Base-by-base conservation (phyloP, 2,888 invertebrate genomes). In the Leptinotarsa rubiginosa region DNA sequence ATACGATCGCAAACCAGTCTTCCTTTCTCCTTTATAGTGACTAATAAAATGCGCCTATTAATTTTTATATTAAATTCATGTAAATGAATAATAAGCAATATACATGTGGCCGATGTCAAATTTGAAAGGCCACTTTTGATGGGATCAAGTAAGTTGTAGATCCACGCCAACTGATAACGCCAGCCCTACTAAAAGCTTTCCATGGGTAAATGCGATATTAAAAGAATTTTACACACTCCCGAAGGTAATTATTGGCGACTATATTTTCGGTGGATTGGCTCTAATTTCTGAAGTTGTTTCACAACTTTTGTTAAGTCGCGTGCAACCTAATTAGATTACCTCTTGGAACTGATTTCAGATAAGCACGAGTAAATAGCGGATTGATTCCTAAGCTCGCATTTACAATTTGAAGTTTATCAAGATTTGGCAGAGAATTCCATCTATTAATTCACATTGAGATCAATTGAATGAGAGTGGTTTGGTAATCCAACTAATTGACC, bases 41-140 rank as follows among this genome's bases (percentile, higher is more conserved):
- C 74, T 72, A 72, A 75, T 70, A 72, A 70, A 75, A 80, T 74
- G 73, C 76, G 66, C 49, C 50, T 54, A 62, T 75, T 69, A 75
- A 69, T 72, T 76, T 76, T 75, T 76, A 70, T 77, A 78, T 76
- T 78, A 75, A 72, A 74, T 75, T 81, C 84, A 84, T 84, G 83
- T 84, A 85, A 85, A 86, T 86, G 86, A 73, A 84, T 85, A 86
- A 86, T 86, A 84, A 86, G 84, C 83, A 83, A 69, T 79, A 81
- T 85, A 85, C 85, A 86, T 85, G 86, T 85, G 85, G 84, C 82
- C 81, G 85, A 86, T 86, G 87, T 87, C 87, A 87, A 87, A 87
- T 87, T 87, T 87, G 86, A 87, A 87, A 87, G 87, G 86, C 87
- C 86, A 86, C 85, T 86, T 67, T 67, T 85, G 87, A 87, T 87